Base-by-base conservation (phyloP, 2,888 invertebrate species). In the Hemistola chrysoprasaria region DNA sequence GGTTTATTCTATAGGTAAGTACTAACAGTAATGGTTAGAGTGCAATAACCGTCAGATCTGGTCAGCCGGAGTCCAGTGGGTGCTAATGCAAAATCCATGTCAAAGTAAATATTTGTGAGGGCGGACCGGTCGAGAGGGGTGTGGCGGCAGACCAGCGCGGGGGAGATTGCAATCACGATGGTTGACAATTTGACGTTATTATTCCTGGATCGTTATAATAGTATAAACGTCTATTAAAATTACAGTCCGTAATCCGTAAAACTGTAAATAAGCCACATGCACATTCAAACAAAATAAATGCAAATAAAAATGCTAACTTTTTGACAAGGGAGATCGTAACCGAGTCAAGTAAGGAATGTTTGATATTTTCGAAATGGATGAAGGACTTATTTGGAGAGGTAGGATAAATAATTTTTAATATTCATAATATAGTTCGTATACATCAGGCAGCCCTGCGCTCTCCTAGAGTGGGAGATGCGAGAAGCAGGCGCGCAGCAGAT, bases 11-110 rank as follows among this genome's bases (percentile, higher is more conserved):
- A 39, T 48, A 35, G 23, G 36, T 36, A 37, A 33, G 33, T 27
- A 40, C 40, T 43, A 38, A 50, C 55, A 58, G 44, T 16, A 16
- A n/a, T n/a, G n/a, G n/a, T 51, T 53, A 56, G 62, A 74, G 65
- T 67, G 66, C 65, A 70, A 74, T 72, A 70, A 65, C 68, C 69
- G 62, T 55, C 46, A 50, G 49, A 47, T 62, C 61, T 56, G 56
- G 62, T 55, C 63, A 59, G 56, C 53, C 60, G 60, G 51, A 59
- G 56, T 54, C 60, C 60, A 50, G 71, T 72, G 63, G 65, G 70
- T 67, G 74, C 69, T 80, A 83, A 83, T 82, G 82, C 75, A 65
- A 78, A 78, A 78, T 61, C 67, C 78, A 61, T 82, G 81, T 82
- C 60, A 58, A 62, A 50, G 60, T 65, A 69, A 75, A 77, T 78